These are phyloP conservation scores for Acropternis orthonyx DNA, from an alignment of 2,797 vertebrate genomes.

Conservation along the genomic window DNA sequence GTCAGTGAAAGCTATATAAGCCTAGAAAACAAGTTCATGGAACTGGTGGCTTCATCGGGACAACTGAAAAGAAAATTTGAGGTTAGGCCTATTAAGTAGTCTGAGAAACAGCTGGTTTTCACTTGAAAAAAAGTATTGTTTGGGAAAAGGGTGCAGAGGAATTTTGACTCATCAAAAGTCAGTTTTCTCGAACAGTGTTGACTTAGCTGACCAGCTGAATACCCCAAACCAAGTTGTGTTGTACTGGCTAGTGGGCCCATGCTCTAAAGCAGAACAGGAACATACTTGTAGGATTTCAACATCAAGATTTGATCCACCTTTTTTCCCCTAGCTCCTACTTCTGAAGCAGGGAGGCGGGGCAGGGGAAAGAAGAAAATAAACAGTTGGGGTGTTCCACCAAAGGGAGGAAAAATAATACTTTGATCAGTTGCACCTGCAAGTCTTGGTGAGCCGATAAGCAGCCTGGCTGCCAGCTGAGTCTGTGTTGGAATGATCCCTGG, in stretches of 20 bases:
- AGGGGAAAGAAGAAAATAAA: background rate
- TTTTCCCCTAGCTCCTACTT: background rate
- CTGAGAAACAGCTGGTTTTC: background rate
- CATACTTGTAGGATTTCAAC: background rate
- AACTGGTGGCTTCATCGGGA: background rate
- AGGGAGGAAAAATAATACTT: background rate
- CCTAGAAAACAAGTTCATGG: background rate
- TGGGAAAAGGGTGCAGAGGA: background rate
- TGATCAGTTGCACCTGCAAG: background rate
- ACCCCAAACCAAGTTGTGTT: background rate
- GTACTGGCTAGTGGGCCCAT: background rate
- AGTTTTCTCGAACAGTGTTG: background rate
- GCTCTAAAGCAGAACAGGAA: background rate
- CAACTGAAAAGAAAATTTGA: background rate
- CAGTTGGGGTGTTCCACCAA: background rate
- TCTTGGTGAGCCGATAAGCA: background rate
- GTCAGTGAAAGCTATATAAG: background rate
- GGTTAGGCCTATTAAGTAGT: background rate
- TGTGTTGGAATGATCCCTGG: background rate
- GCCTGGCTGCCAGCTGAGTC: background rate
- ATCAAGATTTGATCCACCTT: background rate
- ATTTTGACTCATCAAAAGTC: background rate
- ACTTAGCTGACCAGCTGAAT: background rate
- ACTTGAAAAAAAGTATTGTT: background rate
- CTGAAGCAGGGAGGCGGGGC: rapidly evolving